Percentiles rank a stretch among this genome's conserved stretches.
phyloP scores from a whole-genome alignment of 2,888 invertebrate genomes.

The Unio delphinus region DNA sequence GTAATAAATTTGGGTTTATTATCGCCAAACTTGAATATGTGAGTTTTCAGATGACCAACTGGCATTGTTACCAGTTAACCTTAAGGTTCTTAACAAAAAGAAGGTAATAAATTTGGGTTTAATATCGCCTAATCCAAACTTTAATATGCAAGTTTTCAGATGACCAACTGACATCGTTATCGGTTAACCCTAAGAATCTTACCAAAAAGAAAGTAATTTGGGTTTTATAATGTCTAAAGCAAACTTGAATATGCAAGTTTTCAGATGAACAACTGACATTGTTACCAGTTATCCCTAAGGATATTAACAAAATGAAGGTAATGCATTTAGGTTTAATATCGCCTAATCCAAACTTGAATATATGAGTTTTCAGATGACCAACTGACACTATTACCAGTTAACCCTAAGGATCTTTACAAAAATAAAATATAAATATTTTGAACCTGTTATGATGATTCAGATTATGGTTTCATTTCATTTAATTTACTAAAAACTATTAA shows the following conservation, averaged over 20 bases:
- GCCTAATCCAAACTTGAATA: too few relatives aligned
- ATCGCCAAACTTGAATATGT: too few relatives aligned
- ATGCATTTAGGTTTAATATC: conserved; percentile 23
- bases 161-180: not conserved
- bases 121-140: too few relatives aligned
- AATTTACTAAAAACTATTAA: too few relatives aligned
- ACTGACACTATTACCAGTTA: not conserved
- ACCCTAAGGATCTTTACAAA: not conserved
- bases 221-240: too few relatives aligned
- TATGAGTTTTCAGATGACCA: not conserved
- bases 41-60: not conserved
- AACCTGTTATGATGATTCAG: too few relatives aligned
- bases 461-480: too few relatives aligned
- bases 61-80: not conserved
- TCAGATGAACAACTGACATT: not conserved
- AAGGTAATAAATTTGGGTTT: conserved; percentile 72
- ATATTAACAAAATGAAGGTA: conserved; percentile 73
- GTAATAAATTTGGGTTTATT: conserved; percentile 63
- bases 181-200: not conserved
- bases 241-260: too few relatives aligned
- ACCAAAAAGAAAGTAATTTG: conserved; percentile 72
- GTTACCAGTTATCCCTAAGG: not conserved
- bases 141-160: not conserved
- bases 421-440: too few relatives aligned
- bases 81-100: conserved; percentile 30